Base-by-base conservation (phyloP, 2,888 invertebrate genomes). In the Dryocosmus kuriphilus region DNA sequence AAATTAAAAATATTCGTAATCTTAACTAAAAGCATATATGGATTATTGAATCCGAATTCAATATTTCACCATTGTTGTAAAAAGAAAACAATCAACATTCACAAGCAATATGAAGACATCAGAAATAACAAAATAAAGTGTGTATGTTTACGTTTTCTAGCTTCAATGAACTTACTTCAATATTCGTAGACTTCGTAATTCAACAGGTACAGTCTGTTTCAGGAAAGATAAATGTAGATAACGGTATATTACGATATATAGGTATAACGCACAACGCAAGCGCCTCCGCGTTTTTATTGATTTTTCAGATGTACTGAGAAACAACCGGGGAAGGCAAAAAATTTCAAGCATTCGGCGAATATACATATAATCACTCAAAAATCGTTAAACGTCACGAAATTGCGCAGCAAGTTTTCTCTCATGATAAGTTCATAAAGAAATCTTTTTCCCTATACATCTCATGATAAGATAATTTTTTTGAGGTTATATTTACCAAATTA, bases 231-330 rank as follows among this genome's bases (percentile, higher is more conserved):
- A 55, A 8, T 8, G 51, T 8, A 5, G n/a, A 51, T n/a, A 51
- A 51, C n/a, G 8, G 51, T 7, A 2, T n/a, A 55, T 0, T 7
- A n/a, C 19, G 4, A 51, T 7, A 38, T 11, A 8, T 35, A 35
- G 1, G 11, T 14, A 38, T 38, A 14, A 38, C 24, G n/a, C n/a
- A 57, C 2, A 11, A 57, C 24, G 57, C 57, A 24, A 57, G 57
- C 57, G 57, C 57, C 24, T 57, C 4, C 57, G 57, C n/a, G 22
- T 57, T 57, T 57, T 57, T 24, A 57, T 57, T 57, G 57, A 24
- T 57, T 57, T 57, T 57, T 3, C 57, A 22, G 55, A 22, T 55
- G 8, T n/a, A n/a, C n/a, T 55, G 5, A 22, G 55, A 22, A 55
- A 11, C 2, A 14, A 8, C n/a, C n/a, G 51, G 51, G 51, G n/a